A percentile compares a stretch with the other conserved stretches of the same genome.
phyloP scores from a whole-genome alignment of 1,140 invertebrate species.

The Neodiprion virginianus region DNA sequence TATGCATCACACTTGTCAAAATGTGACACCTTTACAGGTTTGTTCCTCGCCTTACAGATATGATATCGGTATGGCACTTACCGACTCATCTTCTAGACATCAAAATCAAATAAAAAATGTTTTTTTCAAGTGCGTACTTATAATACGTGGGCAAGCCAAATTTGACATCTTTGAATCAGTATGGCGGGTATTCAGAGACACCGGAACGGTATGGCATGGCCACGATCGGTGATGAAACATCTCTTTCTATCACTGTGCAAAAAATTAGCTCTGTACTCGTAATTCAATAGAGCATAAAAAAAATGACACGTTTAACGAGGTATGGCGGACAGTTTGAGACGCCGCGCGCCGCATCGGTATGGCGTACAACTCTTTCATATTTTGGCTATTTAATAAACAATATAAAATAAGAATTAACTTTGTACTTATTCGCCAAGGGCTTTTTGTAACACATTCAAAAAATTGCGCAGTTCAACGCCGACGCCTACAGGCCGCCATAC shows the following conservation, averaged over 20 bases:
- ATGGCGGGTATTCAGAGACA: not conserved
- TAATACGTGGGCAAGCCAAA: not conserved
- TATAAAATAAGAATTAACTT: not conserved
- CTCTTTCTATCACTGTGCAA: not conserved
- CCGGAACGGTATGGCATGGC: not conserved
- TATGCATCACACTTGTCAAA: not conserved
- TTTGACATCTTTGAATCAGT: not conserved
- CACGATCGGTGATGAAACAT: not conserved
- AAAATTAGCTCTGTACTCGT: not conserved
- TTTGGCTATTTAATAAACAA: conserved; percentile 1
- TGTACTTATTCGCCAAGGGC: not conserved
- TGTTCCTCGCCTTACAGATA: not conserved
- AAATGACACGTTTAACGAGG: not conserved
- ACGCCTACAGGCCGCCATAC: not conserved
- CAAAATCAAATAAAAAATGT: not conserved
- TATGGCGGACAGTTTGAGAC: not conserved
- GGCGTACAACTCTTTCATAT: not conserved
- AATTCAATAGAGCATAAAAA: not conserved
- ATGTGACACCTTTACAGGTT: not conserved
- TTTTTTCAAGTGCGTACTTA: not conserved
- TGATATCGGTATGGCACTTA: too few relatives aligned
- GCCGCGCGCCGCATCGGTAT: not conserved
- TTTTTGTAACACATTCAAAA: not conserved
- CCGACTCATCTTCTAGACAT: not conserved
- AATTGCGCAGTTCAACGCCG: too few relatives aligned